phyloP scores from a whole-genome alignment of 2,888 invertebrate species.

The Lycaena phlaeas region DNA sequence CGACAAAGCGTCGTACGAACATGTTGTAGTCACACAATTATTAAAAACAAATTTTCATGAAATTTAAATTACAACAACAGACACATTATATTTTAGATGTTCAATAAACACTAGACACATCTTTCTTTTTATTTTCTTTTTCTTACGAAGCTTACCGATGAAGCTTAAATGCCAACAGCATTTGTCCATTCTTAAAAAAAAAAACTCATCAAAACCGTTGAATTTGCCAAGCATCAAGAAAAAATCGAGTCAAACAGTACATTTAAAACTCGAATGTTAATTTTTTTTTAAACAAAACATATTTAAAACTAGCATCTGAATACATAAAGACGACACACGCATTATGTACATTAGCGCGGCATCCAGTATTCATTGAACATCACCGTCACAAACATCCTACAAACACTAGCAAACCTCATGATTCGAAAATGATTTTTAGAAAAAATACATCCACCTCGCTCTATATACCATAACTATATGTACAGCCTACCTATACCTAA shows the following conservation, averaged over 20 bases:
- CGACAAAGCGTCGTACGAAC: background rate
- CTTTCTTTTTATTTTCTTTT: background rate
- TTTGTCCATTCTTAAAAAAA: too few relatives aligned
- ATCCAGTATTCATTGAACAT: background rate
- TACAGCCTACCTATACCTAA: slow-evolving; percentile 40
- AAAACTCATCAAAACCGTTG: too few relatives aligned
- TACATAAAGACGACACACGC: too few relatives aligned
- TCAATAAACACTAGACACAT: background rate
- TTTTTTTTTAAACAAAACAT: too few relatives aligned
- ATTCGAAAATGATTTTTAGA: slow-evolving; percentile 32
- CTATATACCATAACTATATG: slow-evolving; percentile 25
- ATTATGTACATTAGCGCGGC: too few relatives aligned
- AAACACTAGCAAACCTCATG: slow-evolving; percentile 29
- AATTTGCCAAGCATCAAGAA: too few relatives aligned
- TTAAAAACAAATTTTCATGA: background rate
- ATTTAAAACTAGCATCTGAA: too few relatives aligned
- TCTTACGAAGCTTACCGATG: too few relatives aligned
- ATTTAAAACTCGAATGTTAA: too few relatives aligned
- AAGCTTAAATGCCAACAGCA: too few relatives aligned
- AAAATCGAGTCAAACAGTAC: too few relatives aligned
- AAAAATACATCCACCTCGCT: slow-evolving; percentile 35
- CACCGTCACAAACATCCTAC: slow-evolving; percentile 21
- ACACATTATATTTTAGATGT: background rate
- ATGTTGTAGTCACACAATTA: background rate
- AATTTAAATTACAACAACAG: background rate